These are phyloP conservation scores for Pocillopora verrucosa DNA, from an alignment of 64 coral and sea anemone species.

Conservation along the genomic window DNA sequence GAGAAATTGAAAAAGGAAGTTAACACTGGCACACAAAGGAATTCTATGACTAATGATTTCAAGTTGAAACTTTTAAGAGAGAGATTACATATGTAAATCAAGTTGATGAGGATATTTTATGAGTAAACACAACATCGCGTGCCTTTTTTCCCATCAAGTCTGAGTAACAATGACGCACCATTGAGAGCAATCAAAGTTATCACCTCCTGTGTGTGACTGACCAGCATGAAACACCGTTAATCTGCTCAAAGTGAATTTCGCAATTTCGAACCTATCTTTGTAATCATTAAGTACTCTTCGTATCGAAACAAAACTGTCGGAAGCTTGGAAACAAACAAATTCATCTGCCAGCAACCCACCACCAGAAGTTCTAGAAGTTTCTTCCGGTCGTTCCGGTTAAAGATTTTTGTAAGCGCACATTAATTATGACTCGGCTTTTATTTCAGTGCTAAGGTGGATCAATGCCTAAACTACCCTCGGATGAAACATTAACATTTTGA, in stretches of 20 bases:
- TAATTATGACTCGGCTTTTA: background rate
- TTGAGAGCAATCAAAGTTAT: no score
- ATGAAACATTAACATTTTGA: no score
- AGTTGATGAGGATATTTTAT: no score
- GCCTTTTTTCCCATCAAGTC: no score
- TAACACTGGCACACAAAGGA: background rate
- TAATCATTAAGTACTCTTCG: background rate
- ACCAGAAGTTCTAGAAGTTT: background rate
- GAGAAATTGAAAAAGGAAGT: background rate
- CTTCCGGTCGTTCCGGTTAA: background rate
- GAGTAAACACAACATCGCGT: no score
- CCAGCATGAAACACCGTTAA: no score
- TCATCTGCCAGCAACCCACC: background rate
- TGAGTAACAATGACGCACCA: no score
- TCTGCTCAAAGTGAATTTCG: background rate
- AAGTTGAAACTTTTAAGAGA: background rate
- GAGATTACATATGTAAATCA: no score
- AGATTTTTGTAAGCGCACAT: background rate
- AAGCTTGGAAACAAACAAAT: background rate
- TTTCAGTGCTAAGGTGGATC: background rate
- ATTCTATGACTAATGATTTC: background rate
- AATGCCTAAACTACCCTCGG: no score
- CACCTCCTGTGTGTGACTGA: no score
- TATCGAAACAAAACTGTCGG: background rate
- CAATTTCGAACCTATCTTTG: background rate